These are phyloP conservation scores for Eilema sororculum DNA, from an alignment of 2,888 invertebrate genomes.

Conservation along the genomic window DNA sequence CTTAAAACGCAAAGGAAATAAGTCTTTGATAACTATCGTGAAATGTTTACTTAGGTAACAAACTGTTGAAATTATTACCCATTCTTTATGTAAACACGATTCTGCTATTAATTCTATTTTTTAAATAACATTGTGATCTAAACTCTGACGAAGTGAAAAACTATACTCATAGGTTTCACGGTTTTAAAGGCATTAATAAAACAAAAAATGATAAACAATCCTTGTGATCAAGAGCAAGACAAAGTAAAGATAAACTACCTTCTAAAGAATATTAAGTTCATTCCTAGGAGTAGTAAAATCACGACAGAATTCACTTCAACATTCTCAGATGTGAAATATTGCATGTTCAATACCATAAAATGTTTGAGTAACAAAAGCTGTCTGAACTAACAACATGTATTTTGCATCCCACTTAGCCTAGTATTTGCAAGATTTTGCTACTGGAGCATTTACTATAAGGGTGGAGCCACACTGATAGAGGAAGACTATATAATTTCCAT, in stretches of 20 bases:
- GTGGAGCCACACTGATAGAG: conserved; percentile 20
- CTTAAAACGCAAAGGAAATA: neutral
- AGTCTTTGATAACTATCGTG: neutral
- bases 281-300: neutral
- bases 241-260: neutral
- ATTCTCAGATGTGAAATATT: neutral
- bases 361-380: conserved; percentile 19
- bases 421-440: conserved; percentile 35
- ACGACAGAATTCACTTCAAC: neutral
- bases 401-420: conserved; percentile 31
- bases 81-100: neutral
- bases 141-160: no score
- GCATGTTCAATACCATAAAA: neutral
- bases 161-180: no score
- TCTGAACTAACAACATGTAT: conserved; percentile 22
- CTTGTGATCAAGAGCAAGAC: no score
- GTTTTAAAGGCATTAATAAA: no score
- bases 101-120: no score
- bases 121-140: no score
- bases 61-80: neutral
- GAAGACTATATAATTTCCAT: neutral
- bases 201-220: no score
- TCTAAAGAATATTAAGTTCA: no score
- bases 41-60: neutral
- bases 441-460: conserved; percentile 24